Evolutionary conservation across 2,113 vertebrate genomes (phyloP), one percentile per base, ranked within the genome.

Genomic region (Cephalopterus ornatus): DNA sequence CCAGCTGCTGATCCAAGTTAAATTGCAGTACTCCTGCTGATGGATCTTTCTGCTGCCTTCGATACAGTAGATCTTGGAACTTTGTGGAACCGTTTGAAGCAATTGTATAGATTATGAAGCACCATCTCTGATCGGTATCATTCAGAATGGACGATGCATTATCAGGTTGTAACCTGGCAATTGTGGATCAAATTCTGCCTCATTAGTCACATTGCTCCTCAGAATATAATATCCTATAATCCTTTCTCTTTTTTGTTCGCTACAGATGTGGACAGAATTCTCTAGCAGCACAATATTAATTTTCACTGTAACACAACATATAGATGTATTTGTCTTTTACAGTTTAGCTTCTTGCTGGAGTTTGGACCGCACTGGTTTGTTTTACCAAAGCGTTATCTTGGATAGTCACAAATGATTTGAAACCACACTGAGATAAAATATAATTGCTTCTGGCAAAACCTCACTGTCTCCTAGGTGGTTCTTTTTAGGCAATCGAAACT

Each of bases 1-100:
- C 85, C 74, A 72, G 72, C 81, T 82, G 73, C 65, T 63, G 94
- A 94, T 95, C 91, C 92, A 95, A 93, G 89, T 90, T 95, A 97
- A 97, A 97, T 94, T 83, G 65, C 87, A 87, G 59, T 74, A 55
- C 82, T 81, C 53, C 80, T 76, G 30, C 63, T 87, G 78, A 92
- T 84, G 88, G 81, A 94, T 94, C 84, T 96, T 93, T 92, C 87
- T 72, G 41, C 82, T 94, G 44, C 80, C 95, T 95, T 87, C 18
- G 1, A 59, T 75, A 90, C 68, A 90, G 53, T 97, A 94, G 85
- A 73, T 89, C 75, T 79, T 93, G 87, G 88, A 79, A 79, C 61
- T 83, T 92, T 46, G 53, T 63, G 67, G 75, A 83, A 68, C 30
- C 0, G 2, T 79, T 84, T 92, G 81, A 87, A 94, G 92, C n/a